Base-by-base conservation (phyloP, 2,888 invertebrate species). In the Margaritifera margaritifera region DNA sequence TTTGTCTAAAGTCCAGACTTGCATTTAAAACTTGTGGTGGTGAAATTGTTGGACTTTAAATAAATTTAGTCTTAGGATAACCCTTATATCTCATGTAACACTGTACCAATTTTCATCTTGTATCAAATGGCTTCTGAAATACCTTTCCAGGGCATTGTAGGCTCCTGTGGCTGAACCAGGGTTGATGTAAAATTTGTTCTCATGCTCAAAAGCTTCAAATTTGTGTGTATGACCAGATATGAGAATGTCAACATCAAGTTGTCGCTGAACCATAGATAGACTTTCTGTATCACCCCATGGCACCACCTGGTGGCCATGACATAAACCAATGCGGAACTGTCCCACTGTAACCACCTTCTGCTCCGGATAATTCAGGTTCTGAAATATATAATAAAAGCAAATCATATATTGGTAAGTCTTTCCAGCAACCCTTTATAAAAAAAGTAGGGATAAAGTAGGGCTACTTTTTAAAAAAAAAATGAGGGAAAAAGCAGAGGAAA, bases 111-210 rank as follows among this genome's bases (percentile, higher is more conserved):
- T 42, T 42, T 42, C 42, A 11, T 11, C 42, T 1, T 11, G 24
- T 18, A 59, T 22, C 62, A 42, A 42, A 42, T 11, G 11, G 42
- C 8, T 42, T 42, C 11, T 11, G 11, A 42, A 92, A 92, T 92
- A 97, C 94, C 94, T 94, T 87, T 96, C 96, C 75, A 98, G 90
- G 51, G 98, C 95, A 91, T 95, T 96, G 86, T 97, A 99, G 6
- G 99, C 98, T 19, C 99, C 99, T 42, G 99, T 99, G 3, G 98
- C 99, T 6, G 98, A 98, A 15, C 99, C 99, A 6, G 99, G 99
- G 91, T 99, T 99, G 66, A 99, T 98, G 90, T 97, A 99, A 91
- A 99, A 99, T 90, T 98, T 97, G 87, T 96, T 98, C 88, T 98
- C 98, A 91, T 98, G 96, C 89, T 99, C 99, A 83, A 97, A 98